Conservation (phyloP, 2,797 vertebrate species). For the Cyclopterus lumpus region DNA sequence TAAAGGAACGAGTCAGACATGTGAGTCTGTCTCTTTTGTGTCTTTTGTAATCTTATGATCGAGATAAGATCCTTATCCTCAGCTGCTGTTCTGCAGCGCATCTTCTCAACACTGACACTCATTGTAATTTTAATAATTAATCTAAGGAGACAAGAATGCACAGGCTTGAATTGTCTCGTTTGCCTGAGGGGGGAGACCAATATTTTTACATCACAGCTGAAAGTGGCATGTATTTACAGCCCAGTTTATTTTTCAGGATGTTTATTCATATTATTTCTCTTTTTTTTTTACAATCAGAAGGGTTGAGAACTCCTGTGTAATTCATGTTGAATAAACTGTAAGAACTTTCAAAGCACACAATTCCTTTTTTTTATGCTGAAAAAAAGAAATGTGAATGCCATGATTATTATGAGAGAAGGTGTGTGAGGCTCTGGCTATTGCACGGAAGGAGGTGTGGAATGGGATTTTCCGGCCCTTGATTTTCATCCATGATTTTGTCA, state of each 20-base stretch:
- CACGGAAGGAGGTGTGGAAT: slow-evolving; percentile 20
- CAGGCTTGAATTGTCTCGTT: neutral
- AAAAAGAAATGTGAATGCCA: neutral
- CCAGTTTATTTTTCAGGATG: neutral
- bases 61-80: neutral
- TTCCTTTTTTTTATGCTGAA: neutral
- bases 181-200: neutral
- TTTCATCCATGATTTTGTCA: slow-evolving; percentile 44
- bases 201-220: neutral
- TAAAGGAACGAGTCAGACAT: neutral
- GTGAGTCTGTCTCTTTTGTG: neutral
- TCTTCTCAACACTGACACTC: neutral
- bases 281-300: neutral
- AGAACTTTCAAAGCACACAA: neutral
- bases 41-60: neutral
- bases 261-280: neutral
- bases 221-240: neutral
- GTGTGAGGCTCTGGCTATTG: neutral
- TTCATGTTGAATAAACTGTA: neutral
- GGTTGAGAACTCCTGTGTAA: neutral
- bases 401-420: neutral
- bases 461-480: slow-evolving; percentile 35
- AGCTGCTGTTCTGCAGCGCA: neutral
- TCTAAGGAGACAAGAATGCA: neutral
- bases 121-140: too few species aligned